Evolutionary conservation across 2,113 vertebrate genomes (phyloP), one percentile per base, ranked within the genome.

Genomic region (Strigops habroptila): DNA sequence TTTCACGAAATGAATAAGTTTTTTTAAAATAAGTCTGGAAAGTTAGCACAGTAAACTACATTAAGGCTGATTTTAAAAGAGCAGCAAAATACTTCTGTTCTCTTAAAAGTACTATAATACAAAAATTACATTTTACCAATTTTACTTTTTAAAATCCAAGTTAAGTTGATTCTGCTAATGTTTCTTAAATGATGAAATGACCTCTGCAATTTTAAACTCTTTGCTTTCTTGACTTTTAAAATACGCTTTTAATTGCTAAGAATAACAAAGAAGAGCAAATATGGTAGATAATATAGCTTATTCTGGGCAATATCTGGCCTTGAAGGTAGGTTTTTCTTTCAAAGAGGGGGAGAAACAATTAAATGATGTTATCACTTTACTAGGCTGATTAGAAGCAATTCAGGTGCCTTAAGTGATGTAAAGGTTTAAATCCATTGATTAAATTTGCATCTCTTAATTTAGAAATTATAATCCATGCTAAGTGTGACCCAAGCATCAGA

Each of bases 381-480:
- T 60, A 86, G 51, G 39, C 74, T 97, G 97, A 97, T 97, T 96
- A 96, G 93, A 95, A 95, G 51, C 53, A 91, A 92, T 95, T 96
- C 31, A 64, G 96, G 92, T 82, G 76, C 89, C 48, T 96, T 77
- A 90, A 97, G 89, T 96, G 95, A 88, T 90, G 70, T 82, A 95
- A 95, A 95, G 59, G 86, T 96, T 96, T 80, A 95, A 96, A 96
- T 85, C 70, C 79, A 97, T 96, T 97, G 96, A 97, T 96, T 97
- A 96, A 97, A 97, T 97, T 97, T 97, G 95, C 97, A 97, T 97
- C 85, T 90, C 77, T 91, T 95, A 93, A 91, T 97, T 97, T 96
- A 95, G 85, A 97, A 96, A 96, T 84, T 12, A 90, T 96, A 52
- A 88, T 90, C 93, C 77, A 63, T 82, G 63, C 79, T 55, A 59